phyloP scores from a whole-genome alignment of 2,888 invertebrate genomes.

The Epirrita christyi region DNA sequence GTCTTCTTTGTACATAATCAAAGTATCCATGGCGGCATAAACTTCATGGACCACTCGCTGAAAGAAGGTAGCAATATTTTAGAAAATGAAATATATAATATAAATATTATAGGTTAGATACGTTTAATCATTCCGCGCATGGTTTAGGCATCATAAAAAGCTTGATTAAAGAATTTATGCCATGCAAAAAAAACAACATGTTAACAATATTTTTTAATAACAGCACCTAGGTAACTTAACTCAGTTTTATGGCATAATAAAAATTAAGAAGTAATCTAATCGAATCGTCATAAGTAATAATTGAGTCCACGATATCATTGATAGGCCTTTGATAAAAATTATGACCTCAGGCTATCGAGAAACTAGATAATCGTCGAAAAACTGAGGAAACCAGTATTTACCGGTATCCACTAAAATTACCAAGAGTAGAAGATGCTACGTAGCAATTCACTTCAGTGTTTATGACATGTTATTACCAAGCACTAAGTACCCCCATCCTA shows the following conservation, averaged over 20 bases:
- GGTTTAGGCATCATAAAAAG: too few species aligned
- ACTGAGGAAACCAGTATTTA: not conserved
- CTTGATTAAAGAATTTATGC: too few species aligned
- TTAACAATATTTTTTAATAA: too few species aligned
- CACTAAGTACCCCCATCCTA: too few species aligned
- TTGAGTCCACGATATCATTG: conserved; percentile 2
- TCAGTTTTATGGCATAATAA: conserved; percentile 2
- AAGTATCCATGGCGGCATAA: conserved; percentile 72
- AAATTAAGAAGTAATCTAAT: conserved; percentile 4
- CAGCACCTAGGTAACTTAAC: too few species aligned
- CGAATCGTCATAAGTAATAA: conserved; percentile 1
- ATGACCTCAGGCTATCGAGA: conserved; percentile 4
- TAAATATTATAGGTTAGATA: too few species aligned
- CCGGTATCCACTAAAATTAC: not conserved
- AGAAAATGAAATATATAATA: too few species aligned
- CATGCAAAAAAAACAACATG: not conserved
- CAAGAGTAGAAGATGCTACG: not conserved
- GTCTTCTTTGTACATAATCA: too few species aligned
- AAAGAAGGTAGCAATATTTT: conserved; percentile 20
- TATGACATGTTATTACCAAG: too few species aligned
- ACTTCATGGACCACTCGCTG: conserved; percentile 75
- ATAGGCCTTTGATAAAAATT: conserved; percentile 3
- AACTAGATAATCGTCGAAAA: not conserved
- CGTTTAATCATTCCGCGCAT: too few species aligned
- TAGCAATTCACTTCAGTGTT: too few species aligned